phyloP scores from a whole-genome alignment of 2,888 invertebrate genomes.

The Athripsodes cinereus region DNA sequence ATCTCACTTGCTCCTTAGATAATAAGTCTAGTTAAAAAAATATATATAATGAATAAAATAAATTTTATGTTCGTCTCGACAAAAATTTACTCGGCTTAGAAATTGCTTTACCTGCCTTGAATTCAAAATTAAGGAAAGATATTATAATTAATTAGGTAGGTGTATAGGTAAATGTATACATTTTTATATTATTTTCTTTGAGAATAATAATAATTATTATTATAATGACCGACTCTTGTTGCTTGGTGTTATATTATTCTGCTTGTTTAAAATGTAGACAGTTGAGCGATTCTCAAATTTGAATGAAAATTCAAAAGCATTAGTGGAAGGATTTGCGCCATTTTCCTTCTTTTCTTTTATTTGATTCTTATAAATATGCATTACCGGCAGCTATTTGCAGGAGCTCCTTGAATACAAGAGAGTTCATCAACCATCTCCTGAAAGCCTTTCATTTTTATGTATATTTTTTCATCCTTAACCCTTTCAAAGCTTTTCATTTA shows the following conservation, averaged over 20 bases:
- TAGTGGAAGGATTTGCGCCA: neutral
- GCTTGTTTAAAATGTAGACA: slow-evolving; percentile 4
- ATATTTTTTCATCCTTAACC: neutral
- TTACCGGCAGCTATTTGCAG: slow-evolving; percentile 7
- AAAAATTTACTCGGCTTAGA: neutral
- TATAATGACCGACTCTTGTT: neutral
- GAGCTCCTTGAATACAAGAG: slow-evolving; percentile 8
- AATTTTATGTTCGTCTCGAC: no score
- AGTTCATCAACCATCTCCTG: slow-evolving; percentile 6
- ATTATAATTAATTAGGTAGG: no score
- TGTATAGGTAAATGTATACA: no score
- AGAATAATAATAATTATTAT: neutral
- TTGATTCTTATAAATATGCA: slow-evolving; percentile 12
- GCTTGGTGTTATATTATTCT: neutral
- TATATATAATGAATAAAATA: no score
- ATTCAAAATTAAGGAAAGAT: neutral
- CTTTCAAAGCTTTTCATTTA: no score
- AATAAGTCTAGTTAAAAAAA: no score
- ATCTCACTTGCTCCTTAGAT: no score
- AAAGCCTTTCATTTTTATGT: slow-evolving; percentile 10
- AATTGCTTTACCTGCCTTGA: neutral
- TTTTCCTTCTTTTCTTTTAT: slow-evolving; percentile 4
- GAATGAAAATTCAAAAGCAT: slow-evolving; percentile 7
- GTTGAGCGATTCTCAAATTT: slow-evolving; percentile 3
- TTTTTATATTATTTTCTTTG: neutral